Conservation (phyloP, 2,797 vertebrate species). For the Apogon talboti region DNA sequence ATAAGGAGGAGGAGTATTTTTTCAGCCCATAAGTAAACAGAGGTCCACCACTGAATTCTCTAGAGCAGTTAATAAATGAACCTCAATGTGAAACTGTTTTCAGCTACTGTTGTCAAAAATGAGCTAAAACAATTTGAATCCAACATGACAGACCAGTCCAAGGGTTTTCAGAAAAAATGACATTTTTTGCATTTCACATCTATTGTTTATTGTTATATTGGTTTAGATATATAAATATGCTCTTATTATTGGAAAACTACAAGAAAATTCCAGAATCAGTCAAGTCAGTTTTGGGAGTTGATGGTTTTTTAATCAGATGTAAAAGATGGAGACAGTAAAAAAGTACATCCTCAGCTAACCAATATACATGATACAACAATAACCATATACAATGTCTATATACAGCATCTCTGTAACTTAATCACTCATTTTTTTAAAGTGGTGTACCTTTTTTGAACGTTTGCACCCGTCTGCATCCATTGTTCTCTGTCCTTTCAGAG, state of each 20-base stretch:
- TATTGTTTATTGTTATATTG: too few relatives aligned
- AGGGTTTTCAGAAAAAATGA: too few relatives aligned
- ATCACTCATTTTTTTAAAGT: conserved; percentile 34
- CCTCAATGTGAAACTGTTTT: too few relatives aligned
- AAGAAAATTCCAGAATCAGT: neutral
- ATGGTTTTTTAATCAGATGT: conserved; percentile 79
- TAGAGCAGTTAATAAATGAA: too few relatives aligned
- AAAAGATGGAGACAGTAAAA: conserved; percentile 80
- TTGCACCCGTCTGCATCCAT: conserved; percentile 26
- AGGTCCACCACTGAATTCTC: too few relatives aligned
- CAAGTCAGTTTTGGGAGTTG: conserved; percentile 40
- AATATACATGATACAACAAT: conserved; percentile 77
- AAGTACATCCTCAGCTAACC: conserved; percentile 68
- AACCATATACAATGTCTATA: conserved; percentile 70
- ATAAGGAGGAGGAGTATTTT: too few relatives aligned
- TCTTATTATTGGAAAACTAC: neutral
- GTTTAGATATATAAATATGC: too few relatives aligned
- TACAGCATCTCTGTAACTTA: conserved; percentile 61
- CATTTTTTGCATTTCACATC: too few relatives aligned
- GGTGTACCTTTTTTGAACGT: conserved; percentile 34
- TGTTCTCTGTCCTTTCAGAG: conserved; percentile 7
- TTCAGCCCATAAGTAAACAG: too few relatives aligned
- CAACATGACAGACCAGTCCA: too few relatives aligned
- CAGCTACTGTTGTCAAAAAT: too few relatives aligned
- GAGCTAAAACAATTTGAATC: too few relatives aligned